Evolutionary conservation across 2,797 vertebrate genomes (phyloP), one percentile per base, ranked within the genome.

Genomic region (Channallabes apus): DNA sequence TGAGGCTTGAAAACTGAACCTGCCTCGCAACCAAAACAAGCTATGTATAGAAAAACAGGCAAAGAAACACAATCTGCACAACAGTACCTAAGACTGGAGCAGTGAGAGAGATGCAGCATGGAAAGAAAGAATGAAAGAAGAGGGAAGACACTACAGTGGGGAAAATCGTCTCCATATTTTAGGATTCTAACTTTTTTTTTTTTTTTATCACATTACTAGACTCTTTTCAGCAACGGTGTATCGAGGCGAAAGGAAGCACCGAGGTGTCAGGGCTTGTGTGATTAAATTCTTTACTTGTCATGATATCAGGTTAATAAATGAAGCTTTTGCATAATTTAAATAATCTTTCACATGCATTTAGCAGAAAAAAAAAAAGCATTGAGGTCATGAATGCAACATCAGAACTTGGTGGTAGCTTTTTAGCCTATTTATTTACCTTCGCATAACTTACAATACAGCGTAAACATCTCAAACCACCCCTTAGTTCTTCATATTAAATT

Each of bases 31-130:
- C 91, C 91, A 89, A 79, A 92, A 91, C 90, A 86, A 86, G 88
- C 92, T 94, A 94, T 93, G 92, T 93, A 95, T 94, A 94, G 93
- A 90, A 91, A 90, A 90, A 88, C 85, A 90, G 90, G 89, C 93
- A 93, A 93, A 93, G 91, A 91, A 91, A 54, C 85, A 85, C 92
- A 92, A 91, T 91, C 91, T 85, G 79, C 32, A 32, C 90, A 89
- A 88, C 41, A 46, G 41, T 46, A 46, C 46, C 46, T 11, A 11
- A 51, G 46, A 51, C 46, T 51, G 46, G 2, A 51, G 46, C 46
- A 51, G 11, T 51, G 69, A 41, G 6, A 89, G 89, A 90, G 87
- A 87, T 89, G 88, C 90, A 59, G 58, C 7, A 59, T 6, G 20
- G 6, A 61, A 61, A 22, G 8, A 61, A 61, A 89, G 92, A 90